phyloP scores from a whole-genome alignment of 2,888 invertebrate genomes.

The Sinopyrophorus schimmeli region DNA sequence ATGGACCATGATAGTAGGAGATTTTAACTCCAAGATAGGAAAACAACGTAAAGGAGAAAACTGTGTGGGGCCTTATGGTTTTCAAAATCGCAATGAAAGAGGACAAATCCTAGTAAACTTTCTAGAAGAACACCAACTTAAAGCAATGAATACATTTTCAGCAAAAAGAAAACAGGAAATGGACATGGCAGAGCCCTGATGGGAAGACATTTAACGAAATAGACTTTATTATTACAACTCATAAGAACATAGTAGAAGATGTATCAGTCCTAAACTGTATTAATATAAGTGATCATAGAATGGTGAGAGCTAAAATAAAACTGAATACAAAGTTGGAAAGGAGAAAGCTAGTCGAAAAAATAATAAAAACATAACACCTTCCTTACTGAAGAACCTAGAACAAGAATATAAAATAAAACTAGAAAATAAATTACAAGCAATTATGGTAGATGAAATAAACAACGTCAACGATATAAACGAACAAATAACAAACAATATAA shows the following conservation, averaged over 20 bases:
- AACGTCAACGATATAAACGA: background rate
- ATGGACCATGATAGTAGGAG: no score
- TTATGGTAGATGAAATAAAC: no score
- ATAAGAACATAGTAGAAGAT: no score
- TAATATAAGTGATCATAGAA: no score
- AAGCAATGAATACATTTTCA: constrained; percentile 2
- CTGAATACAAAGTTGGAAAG: background rate
- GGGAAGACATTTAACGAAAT: constrained; percentile 5
- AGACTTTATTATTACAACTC: constrained; percentile 6
- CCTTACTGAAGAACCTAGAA: background rate
- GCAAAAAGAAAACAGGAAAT: background rate
- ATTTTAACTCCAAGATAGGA: no score
- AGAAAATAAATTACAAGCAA: no score
- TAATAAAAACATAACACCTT: background rate
- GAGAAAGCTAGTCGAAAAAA: constrained; percentile 1
- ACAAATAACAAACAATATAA: background rate
- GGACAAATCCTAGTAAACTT: no score
- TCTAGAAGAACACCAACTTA: constrained; percentile 2
- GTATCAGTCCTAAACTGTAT: no score
- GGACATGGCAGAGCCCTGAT: constrained; percentile 1
- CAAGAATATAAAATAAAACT: background rate
- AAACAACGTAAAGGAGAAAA: no score
- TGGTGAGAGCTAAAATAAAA: no score
- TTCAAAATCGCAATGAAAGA: no score
- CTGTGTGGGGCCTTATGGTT: no score